Base-by-base conservation (phyloP, 2,113 vertebrate genomes). In the Cairina moschata region DNA sequence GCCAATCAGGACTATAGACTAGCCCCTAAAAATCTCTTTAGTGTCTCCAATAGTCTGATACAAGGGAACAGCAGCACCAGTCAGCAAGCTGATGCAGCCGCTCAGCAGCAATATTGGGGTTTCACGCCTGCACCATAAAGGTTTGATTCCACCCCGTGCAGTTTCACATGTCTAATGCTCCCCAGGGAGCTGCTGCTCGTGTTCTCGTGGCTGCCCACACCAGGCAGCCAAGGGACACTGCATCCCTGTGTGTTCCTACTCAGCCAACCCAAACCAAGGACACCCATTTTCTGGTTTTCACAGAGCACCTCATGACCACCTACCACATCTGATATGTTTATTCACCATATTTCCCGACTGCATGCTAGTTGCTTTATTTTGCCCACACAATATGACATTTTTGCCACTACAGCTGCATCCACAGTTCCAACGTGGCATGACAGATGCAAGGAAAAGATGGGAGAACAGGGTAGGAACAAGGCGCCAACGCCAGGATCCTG, bases 1-100 rank as follows among this genome's bases (percentile, higher is more conserved):
- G 76, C 83, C 34, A 95, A 95, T 97, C 95, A 94, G 74, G 96
- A 90, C 48, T 86, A 93, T 86, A 32, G 93, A 95, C 91, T 86
- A 94, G 32, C 23, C 80, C 58, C 74, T 95, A 83, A 94, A 79
- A 96, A 86, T 56, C 68, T 81, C 76, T 55, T 77, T 86, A 86
- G 78, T 22, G 52, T 42, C 69, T 58, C 65, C 86, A 65, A 2
- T 42, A 56, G 31, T 77, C 75, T 34, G 31, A 69, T 68, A 68
- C 28, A 8, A 1, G 4, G 83, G n/a, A 63, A 91, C 9, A 95
- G 46, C 17, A 74, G 13, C 18, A 26, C 40, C 50, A 60, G 73
- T 5, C 69, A 52, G 86, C 56, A 31, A 76, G n/a, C 0, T 4
- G 74, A 54, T 40, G 58, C 58, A 7, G 78, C 38, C 28, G 4